These are phyloP conservation scores for Trichogramma evanescens DNA, from an alignment of 2,888 invertebrate species.

Conservation along the genomic window DNA sequence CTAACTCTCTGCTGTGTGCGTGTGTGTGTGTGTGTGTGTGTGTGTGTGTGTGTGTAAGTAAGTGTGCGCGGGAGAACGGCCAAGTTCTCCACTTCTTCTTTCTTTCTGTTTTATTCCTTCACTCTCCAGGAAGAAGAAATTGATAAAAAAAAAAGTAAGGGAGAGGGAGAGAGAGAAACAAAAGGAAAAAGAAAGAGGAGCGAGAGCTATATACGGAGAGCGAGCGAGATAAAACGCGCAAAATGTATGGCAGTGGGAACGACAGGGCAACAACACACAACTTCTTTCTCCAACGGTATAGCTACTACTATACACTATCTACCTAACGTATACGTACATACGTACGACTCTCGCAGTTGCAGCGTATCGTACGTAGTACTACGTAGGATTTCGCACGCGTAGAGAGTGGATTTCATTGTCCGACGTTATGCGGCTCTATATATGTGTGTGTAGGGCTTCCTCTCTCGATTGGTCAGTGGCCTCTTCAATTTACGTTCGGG, in stretches of 20 bases:
- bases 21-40: no score
- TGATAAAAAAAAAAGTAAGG: background rate
- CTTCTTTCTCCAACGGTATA: no score
- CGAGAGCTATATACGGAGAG: background rate
- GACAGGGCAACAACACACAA: background rate
- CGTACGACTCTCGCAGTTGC: background rate
- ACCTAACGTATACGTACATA: no score
- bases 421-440: constrained; percentile 23
- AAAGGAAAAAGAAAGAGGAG: background rate
- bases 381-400: no score
- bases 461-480: constrained; percentile 27
- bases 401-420: constrained; percentile 25
- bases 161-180: background rate
- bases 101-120: background rate
- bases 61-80: background rate
- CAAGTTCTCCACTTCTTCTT: constrained; percentile 1
- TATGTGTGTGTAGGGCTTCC: constrained; percentile 18
- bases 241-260: background rate
- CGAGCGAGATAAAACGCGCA: background rate
- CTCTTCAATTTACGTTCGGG: constrained; percentile 27
- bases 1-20: no score
- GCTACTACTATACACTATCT: no score
- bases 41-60: no score
- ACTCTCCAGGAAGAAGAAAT: background rate
- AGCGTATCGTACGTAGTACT: background rate